Evolutionary conservation across 2,113 vertebrate genomes (phyloP).

Genomic region (Dipodomys spectabilis): DNA sequence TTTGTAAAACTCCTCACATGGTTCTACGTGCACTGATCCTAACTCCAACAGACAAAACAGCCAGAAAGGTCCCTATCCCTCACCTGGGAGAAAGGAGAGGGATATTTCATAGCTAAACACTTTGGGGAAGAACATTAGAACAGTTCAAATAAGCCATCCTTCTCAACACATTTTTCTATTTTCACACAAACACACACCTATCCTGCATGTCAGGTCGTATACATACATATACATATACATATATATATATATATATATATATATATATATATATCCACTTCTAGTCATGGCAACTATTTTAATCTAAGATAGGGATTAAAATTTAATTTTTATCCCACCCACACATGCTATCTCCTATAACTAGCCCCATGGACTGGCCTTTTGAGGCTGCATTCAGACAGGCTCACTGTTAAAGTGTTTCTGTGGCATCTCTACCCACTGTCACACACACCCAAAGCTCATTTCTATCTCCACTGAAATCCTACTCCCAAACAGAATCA

Average conservation of each 20-base stretch:
- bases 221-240: too few relatives aligned
- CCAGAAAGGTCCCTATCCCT: background rate
- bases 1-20: background rate
- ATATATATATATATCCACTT: too few relatives aligned
- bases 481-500: background rate
- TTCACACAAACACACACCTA: background rate
- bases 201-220: too few relatives aligned
- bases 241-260: too few relatives aligned
- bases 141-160: background rate
- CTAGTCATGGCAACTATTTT: background rate
- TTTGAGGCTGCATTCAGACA: background rate
- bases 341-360: too few relatives aligned
- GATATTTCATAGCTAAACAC: background rate
- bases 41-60: background rate
- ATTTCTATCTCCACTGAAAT: conserved; percentile 27
- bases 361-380: background rate
- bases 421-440: background rate
- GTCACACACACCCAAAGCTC: background rate
- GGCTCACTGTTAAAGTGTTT: background rate
- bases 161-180: background rate
- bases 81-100: background rate
- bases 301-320: background rate
- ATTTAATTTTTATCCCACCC: background rate
- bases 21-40: background rate
- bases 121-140: background rate